Evolutionary conservation across 2,113 vertebrate genomes (phyloP).

Genomic region (Propithecus coquereli): DNA sequence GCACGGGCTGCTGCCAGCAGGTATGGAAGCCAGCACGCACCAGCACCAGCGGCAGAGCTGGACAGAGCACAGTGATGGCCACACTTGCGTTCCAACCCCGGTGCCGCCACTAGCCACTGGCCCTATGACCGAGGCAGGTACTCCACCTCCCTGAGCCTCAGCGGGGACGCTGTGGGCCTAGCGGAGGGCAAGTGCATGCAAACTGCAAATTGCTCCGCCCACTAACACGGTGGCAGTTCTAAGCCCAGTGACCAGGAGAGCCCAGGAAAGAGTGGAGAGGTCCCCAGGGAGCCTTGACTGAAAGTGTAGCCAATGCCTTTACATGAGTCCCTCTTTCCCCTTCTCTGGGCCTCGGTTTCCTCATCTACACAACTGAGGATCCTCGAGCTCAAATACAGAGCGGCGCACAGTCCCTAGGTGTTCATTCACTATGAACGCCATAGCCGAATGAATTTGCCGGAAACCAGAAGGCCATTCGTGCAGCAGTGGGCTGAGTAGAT

Average conservation of each 20-base stretch:
- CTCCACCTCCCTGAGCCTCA: not conserved
- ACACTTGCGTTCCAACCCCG: not conserved
- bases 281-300: not conserved
- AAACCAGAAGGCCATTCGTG: not conserved
- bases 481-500: not conserved
- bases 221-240: not conserved
- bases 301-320: not conserved
- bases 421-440: fast-evolving
- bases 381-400: not conserved
- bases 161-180: no score
- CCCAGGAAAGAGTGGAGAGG: not conserved
- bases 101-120: not conserved
- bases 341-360: not conserved
- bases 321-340: not conserved
- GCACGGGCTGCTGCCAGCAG: fast-evolving
- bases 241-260: not conserved
- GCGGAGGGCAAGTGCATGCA: no score
- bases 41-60: fast-evolving
- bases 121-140: fast-evolving
- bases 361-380: not conserved
- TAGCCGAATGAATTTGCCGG: not conserved
- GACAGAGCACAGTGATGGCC: no score
- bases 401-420: fast-evolving
- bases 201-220: not conserved
- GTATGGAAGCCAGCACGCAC: fast-evolving